Evolutionary conservation across 2,888 invertebrate genomes (phyloP).

Genomic region (Brenthis daphne): DNA sequence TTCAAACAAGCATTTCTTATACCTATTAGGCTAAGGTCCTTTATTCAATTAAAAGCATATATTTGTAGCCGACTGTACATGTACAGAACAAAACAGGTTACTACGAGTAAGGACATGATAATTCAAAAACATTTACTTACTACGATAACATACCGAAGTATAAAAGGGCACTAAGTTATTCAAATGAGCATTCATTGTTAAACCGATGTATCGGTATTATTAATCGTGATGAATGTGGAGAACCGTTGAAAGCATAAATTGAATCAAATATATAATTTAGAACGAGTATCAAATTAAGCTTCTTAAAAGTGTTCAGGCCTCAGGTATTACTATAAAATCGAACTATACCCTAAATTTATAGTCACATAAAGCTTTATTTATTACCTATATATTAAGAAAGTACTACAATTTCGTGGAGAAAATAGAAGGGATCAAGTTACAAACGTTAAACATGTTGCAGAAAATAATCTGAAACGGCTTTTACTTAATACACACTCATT

Average conservation of each 20-base stretch:
- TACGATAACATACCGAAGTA: constrained; percentile 48
- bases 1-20: constrained; percentile 13
- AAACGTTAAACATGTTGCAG: background rate
- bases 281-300: background rate
- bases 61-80: constrained; percentile 19
- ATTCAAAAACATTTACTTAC: constrained; percentile 55
- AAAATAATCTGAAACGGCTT: constrained; percentile 1
- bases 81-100: constrained; percentile 49
- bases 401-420: too few species aligned
- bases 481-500: background rate
- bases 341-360: too few species aligned
- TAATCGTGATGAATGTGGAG: background rate
- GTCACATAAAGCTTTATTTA: too few species aligned
- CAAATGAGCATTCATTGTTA: constrained; percentile 31
- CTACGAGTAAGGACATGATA: constrained; percentile 53
- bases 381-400: too few species aligned
- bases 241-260: constrained; percentile 1
- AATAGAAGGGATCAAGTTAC: too few species aligned
- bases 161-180: constrained; percentile 37
- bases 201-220: constrained; percentile 14
- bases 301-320: too few species aligned
- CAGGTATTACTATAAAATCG: too few species aligned
- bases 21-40: constrained; percentile 3
- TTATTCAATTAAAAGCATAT: constrained; percentile 11
- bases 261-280: background rate